These are phyloP conservation scores for Mesembrinibis cayennensis DNA, from an alignment of 2,113 vertebrate genomes.

Conservation along the genomic window DNA sequence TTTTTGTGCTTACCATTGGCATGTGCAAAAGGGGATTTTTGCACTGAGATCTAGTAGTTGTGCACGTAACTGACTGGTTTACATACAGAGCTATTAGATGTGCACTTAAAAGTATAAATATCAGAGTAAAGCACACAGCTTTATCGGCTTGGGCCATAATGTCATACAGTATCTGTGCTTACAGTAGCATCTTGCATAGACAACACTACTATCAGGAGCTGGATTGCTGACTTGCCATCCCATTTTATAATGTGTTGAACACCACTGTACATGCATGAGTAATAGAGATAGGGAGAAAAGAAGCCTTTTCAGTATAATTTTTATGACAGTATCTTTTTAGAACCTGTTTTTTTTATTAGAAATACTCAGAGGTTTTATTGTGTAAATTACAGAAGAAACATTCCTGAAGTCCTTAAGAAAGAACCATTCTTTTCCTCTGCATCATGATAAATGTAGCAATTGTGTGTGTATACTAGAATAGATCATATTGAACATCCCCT, in stretches of 20 bases:
- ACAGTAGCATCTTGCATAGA: not conserved
- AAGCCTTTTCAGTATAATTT: conserved; percentile 29
- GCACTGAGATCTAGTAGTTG: not conserved
- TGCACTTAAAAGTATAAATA: not conserved
- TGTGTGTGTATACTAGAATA: conserved; percentile 69
- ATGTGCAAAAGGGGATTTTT: not conserved
- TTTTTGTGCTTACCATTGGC: not conserved
- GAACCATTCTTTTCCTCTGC: conserved; percentile 38
- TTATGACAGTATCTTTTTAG: conserved; percentile 16
- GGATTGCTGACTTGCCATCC: not conserved
- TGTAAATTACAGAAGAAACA: conserved; percentile 36
- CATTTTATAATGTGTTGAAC: not conserved
- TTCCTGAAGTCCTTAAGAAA: conserved; percentile 51
- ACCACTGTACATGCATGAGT: not conserved
- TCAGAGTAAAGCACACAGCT: not conserved
- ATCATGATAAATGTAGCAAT: conserved; percentile 66
- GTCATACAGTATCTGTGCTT: not conserved
- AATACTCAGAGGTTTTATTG: conserved; percentile 38
- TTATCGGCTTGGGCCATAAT: not conserved
- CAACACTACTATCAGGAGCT: not conserved
- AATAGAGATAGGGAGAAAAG: not conserved
- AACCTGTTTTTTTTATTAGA: not conserved
- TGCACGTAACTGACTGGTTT: not conserved
- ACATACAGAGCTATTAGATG: not conserved
- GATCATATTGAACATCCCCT: conserved; percentile 81